These are phyloP conservation scores for Trachurus trachurus DNA, from an alignment of 2,797 vertebrate genomes.

Conservation along the genomic window DNA sequence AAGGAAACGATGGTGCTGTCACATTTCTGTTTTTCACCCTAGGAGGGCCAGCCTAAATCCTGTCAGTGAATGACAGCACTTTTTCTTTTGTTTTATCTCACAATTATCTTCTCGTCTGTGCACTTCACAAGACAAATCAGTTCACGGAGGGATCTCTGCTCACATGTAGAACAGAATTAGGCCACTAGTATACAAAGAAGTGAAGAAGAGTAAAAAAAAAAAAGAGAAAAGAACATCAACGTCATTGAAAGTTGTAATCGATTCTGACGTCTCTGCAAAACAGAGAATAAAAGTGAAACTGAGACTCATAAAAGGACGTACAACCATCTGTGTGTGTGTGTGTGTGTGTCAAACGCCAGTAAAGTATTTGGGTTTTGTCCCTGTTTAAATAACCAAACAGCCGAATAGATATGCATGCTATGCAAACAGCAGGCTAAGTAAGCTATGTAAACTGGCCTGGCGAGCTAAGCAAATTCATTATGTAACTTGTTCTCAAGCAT, in stretches of 20 bases:
- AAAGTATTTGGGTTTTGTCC: conserved; percentile 39
- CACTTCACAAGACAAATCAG: conserved; percentile 39
- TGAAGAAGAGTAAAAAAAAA: conserved; percentile 1
- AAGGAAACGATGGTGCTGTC: conserved; percentile 57
- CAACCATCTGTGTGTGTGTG: neutral
- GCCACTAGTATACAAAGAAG: conserved; percentile 44
- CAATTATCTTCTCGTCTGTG: conserved; percentile 33
- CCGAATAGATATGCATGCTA: conserved; percentile 71
- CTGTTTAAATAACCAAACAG: conserved; percentile 69
- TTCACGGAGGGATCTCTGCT: conserved; percentile 42
- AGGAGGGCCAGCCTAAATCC: conserved; percentile 47
- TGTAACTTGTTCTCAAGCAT: conserved; percentile 65
- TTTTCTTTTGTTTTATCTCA: conserved; percentile 25
- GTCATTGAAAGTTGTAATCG: conserved; percentile 29
- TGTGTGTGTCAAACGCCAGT: conserved; percentile 47
- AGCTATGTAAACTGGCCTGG: conserved; percentile 75
- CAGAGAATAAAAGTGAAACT: conserved; percentile 18
- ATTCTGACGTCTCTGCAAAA: conserved; percentile 30
- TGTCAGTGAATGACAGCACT: conserved; percentile 52
- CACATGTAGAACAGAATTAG: conserved; percentile 69
- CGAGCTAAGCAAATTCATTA: conserved; percentile 80
- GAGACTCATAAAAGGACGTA: neutral
- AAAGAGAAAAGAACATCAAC: neutral
- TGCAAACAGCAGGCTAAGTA: conserved; percentile 75
- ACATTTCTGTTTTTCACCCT: conserved; percentile 35